A percentile compares a stretch with the other conserved stretches of the same genome.
phyloP scores from a whole-genome alignment of 2,797 vertebrate species.

The Buceros bicornis region DNA sequence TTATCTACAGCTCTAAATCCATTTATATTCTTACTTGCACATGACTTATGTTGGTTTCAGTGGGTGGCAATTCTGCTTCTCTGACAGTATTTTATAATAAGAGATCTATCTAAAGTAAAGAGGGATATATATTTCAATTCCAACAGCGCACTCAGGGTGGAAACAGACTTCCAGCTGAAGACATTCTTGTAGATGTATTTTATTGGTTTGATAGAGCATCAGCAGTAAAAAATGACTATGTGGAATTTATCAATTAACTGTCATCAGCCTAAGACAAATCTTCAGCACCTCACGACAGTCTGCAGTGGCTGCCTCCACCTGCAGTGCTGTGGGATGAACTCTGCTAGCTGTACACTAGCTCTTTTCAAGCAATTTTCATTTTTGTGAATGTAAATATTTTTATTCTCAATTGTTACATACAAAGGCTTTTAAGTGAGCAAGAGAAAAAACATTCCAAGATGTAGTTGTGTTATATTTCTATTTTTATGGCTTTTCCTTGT shows the following conservation, averaged over 20 bases:
- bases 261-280: constrained; percentile 15
- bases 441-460: not conserved
- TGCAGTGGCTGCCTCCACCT: not conserved
- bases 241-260: constrained; percentile 57
- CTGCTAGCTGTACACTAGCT: not conserved
- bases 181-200: not conserved
- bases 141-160: constrained; percentile 23
- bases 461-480: not conserved
- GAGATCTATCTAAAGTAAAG: constrained; percentile 38
- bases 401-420: not conserved
- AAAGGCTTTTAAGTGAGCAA: not conserved
- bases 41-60: constrained; percentile 44
- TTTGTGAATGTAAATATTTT: constrained; percentile 15
- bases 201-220: constrained; percentile 28
- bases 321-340: not conserved
- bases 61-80: constrained; percentile 38
- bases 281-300: not conserved
- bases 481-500: constrained; percentile 36
- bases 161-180: constrained; percentile 38
- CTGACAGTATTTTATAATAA: constrained; percentile 53
- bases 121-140: constrained; percentile 47
- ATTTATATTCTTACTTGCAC: constrained; percentile 32
- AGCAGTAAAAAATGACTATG: constrained; percentile 2
- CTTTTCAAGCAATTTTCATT: not conserved
- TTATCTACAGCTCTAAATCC: constrained; percentile 32